A percentile compares a stretch with the other conserved stretches of the same genome.
These are phyloP conservation scores for Mormyrus hasselquistii DNA, from an alignment of 2,797 vertebrate species.

Conservation along the genomic window DNA sequence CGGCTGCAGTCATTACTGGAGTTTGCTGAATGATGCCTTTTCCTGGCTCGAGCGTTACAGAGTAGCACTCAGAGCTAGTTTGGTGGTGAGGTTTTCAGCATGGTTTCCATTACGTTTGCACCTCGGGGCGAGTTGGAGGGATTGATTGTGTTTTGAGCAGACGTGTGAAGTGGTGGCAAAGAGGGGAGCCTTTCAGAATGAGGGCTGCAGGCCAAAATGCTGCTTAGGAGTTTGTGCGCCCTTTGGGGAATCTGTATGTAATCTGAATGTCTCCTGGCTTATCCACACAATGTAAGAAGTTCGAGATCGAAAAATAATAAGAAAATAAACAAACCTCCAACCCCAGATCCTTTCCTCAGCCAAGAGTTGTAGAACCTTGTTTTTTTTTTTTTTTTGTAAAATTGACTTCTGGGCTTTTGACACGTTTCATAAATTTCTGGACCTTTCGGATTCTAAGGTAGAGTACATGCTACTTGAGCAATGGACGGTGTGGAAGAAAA, in stretches of 20 bases:
- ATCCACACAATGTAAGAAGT: not conserved
- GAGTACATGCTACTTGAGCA: not conserved
- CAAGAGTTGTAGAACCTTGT: not conserved
- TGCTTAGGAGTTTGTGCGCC: not conserved
- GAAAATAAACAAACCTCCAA: not conserved
- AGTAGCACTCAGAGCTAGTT: not conserved
- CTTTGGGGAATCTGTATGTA: not conserved
- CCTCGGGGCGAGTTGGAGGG: not conserved
- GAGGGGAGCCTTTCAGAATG: not conserved
- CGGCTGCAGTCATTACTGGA: slow-evolving; percentile 1
- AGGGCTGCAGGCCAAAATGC: not conserved
- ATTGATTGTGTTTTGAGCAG: not conserved
- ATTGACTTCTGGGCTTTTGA: not conserved
- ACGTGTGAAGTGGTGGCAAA: not conserved
- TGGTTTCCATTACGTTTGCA: not conserved
- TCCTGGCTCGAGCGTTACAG: not conserved
- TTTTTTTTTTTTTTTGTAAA: not conserved
- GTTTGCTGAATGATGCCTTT: slow-evolving; percentile 1
- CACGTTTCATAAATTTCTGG: slow-evolving; percentile 1
- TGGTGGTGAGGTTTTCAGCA: not conserved
- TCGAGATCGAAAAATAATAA: not conserved
- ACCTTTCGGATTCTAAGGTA: not conserved
- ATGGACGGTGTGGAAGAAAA: not conserved
- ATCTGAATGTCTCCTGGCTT: not conserved
- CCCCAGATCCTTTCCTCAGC: not conserved